Evolutionary conservation across 2,888 invertebrate species (phyloP).

Genomic region (Polia nebulosa): DNA sequence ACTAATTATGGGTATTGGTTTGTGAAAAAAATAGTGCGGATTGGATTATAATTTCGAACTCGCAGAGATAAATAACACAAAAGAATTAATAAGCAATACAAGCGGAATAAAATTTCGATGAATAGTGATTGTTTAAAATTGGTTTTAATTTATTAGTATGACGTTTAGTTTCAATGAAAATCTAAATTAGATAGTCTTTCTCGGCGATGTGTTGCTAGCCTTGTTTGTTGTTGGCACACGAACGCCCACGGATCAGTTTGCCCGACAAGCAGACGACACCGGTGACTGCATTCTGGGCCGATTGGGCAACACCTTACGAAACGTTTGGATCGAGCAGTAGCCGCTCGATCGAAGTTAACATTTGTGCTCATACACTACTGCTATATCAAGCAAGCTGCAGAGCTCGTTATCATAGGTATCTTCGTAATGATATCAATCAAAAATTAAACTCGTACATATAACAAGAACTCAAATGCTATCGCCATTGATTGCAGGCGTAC

Average conservation of each 20-base stretch:
- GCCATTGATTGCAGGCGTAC: slow-evolving; percentile 18
- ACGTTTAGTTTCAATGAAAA: slow-evolving; percentile 18
- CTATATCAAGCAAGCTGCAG: slow-evolving; percentile 1
- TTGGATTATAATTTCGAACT: slow-evolving; percentile 66
- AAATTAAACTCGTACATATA: slow-evolving; percentile 19
- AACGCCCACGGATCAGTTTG: slow-evolving; percentile 64
- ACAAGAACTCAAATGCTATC: slow-evolving; percentile 33
- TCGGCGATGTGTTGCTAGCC: slow-evolving; percentile 17
- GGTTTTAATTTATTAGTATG: slow-evolving; percentile 18
- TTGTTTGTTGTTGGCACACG: slow-evolving; percentile 72
- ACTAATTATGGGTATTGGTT: slow-evolving; percentile 67
- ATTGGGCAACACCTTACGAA: slow-evolving; percentile 79
- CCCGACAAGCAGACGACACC: slow-evolving; percentile 73
- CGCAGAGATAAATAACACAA: slow-evolving; percentile 49
- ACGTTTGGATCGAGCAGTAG: slow-evolving; percentile 64
- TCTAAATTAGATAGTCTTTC: slow-evolving; percentile 19
- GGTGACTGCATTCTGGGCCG: slow-evolving; percentile 82
- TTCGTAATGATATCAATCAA: slow-evolving; percentile 14
- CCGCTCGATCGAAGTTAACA: slow-evolving; percentile 62
- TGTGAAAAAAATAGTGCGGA: slow-evolving; percentile 62
- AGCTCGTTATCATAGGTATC: background rate
- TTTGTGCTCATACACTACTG: slow-evolving; percentile 21
- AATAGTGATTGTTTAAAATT: slow-evolving; percentile 55
- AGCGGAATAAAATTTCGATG: slow-evolving; percentile 46
- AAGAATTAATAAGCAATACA: slow-evolving; percentile 37